Evolutionary conservation across 1,140 invertebrate species (phyloP), one percentile per base, ranked within the genome.

Genomic region (Uloborus diversus): DNA sequence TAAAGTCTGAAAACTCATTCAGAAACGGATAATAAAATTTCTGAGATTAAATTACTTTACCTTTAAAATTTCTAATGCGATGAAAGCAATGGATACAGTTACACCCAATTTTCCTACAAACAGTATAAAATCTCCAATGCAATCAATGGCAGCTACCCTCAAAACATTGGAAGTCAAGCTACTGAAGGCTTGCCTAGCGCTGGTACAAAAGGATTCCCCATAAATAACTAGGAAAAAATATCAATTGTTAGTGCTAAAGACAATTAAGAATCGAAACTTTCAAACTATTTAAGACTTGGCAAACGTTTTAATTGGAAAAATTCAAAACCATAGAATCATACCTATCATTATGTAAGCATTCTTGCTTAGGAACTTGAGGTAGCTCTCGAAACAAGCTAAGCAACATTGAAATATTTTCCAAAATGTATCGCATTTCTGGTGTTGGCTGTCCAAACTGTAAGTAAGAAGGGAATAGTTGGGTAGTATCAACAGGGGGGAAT

Each of bases 81-180:
- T 85, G 83, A 96, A 90, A 56, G 94, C 89, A 35, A 96, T 87
- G 0, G 92, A 91, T 11, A 94, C 93, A 35, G 96, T 94, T 11
- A 95, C 92, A 84, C 93, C 92, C 17, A 91, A 87, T 89, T 98
- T 98, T 32, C 94, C 94, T 62, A 98, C 86, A 84, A 99, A 96
- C 5, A 99, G 88, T 57, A 98, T 93, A 85, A 98, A 98, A 86
- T 97, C 95, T 9, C 96, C 96, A 37, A 98, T 91, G 83, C 94
- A 93, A 87, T 98, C 98, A 57, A 98, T 94, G 0, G 95, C 94
- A 13, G 93, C 92, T 73, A 98, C 92, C 89, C 95, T 91, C 35
- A 98, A 85, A 2, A 92, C 93, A 87, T 98, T 97, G 82, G 89
- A 91, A 4, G 92, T 90, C 82, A 96, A 89, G 1, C 94, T 92